Evolutionary conservation across 2,888 invertebrate species (phyloP), one percentile per base, ranked within the genome.

Genomic region (Drosophila longiperda): DNA sequence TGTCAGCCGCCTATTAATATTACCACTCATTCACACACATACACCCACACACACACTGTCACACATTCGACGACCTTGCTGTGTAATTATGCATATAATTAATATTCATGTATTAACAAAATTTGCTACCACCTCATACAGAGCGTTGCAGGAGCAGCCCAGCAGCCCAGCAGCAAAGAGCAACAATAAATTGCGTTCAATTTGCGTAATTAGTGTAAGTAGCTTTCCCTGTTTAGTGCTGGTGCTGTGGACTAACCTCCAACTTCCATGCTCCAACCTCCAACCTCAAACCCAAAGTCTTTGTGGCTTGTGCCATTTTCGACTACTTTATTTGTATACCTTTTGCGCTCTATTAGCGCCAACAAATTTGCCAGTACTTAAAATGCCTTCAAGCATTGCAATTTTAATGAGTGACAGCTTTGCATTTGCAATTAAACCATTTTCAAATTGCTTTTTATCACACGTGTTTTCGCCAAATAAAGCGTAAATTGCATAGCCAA

Each of bases 51-150:
- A 34, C 38, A 45, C 49, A 62, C 38, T 32, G 26, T 8, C 73
- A 34, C 36, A 48, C 38, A 49, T 26, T 40, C 59, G 65, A 42
- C 57, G 64, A 54, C 59, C 80, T 70, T 66, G 54, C 71, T 70
- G 75, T 71, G 80, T 85, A 85, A 85, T 85, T 89, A 85, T 89
- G 85, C 87, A 87, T 82, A 77, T 89, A 85, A 85, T 89, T 87
- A 83, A 84, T 87, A 82, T 89, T 75, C 84, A 82, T 82, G 80
- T 73, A 84, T 79, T 77, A 84, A 87, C 82, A 64, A 80, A 89
- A 89, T 87, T 77, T 29, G 29, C 29, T 6, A 80, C 62, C 68
- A 73, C 66, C 87, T 87, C 84, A 83, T 73, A 57, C 57, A 65
- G 77, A 61, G 61, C 61, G 70, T 69, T 45, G 33, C 80, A 85